A percentile compares a stretch with the other conserved stretches of the same genome.
Conservation (phyloP, 1,140 invertebrate species). For the Psix sp. region DNA sequence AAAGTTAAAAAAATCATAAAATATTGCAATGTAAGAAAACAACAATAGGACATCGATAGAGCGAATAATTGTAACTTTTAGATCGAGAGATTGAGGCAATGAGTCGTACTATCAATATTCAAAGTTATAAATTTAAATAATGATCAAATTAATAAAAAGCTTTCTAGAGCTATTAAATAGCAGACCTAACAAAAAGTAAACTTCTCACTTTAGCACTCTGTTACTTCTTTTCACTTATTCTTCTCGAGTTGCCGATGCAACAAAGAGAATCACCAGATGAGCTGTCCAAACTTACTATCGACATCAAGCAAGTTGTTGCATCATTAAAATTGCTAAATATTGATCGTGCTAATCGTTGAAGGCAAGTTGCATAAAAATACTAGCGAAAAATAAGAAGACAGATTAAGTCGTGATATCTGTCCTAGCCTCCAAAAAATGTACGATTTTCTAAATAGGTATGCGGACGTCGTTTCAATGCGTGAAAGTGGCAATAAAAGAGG, state of each 20-base stretch:
- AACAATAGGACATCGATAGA: no score
- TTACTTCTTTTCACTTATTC: conserved; percentile 8
- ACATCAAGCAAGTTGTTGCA: conserved; percentile 5
- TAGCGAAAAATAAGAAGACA: conserved; percentile 11
- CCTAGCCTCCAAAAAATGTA: conserved; percentile 1
- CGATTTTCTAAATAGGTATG: conserved; percentile 10
- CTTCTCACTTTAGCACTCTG: no score
- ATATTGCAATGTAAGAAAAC: no score
- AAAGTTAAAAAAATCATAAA: no score
- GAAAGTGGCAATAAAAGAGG: not conserved
- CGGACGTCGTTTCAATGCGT: conserved; percentile 8
- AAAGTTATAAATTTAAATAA: no score
- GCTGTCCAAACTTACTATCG: conserved; percentile 12
- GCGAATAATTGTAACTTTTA: no score
- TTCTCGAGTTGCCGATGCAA: conserved; percentile 22
- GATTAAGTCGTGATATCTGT: conserved; percentile 2
- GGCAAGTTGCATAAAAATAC: conserved; percentile 12
- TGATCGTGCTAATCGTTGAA: conserved; percentile 1
- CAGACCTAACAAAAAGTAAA: no score
- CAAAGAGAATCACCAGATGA: conserved; percentile 21
- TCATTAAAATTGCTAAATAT: not conserved
- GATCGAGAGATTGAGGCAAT: no score
- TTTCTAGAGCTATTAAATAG: no score
- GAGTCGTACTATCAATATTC: no score
- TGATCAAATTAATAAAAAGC: no score